Base-by-base conservation (phyloP, 30 jellyfish, hydroid and myxozoan species). In the Cassiopea xamachana region DNA sequence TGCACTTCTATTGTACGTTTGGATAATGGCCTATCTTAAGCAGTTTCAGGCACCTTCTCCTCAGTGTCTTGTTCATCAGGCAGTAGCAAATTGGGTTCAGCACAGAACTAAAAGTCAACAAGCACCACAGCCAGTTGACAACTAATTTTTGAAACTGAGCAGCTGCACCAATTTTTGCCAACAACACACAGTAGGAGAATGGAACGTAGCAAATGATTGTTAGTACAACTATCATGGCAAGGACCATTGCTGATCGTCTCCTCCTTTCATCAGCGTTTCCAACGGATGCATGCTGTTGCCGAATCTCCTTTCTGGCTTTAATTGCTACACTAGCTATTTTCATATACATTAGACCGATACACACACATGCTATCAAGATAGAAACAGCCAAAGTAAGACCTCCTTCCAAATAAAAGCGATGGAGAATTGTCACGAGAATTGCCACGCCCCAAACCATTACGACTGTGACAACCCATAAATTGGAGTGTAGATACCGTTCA, bases 41-140 rank as follows among this genome's bases (percentile, higher is more conserved):
- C 55, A 71, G 15, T 71, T 39, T 19, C 18, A 43, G 15, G 17
- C 50, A 19, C 15, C 27, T 71, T 71, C 55, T 17, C 46, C 90
- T 45, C 48, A 82, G 74, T 1, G 90, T 62, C 19, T 82, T 82
- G 60, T 82, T 82, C 1, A 82, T 60, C 19, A 82, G 12, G 48
- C 90, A 82, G 50, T 82, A 82, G 71, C 90, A 82, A 1, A 82
- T 70, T 27, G 90, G 81, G 19, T 82, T 70, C 58, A 82, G 51
- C 13, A 60, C 67, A 39, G 90, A 27, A 62, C 48, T 62, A 14
- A 64, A 47, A 49, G 81, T 43, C 14, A 82, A 27, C 15, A 82
- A 15, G 59, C 60, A 47, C 71, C 67, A 82, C 73, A 82, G 49
- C 82, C 71, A 82, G 81, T 44, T 61, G 13, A 47, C 71, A 15